Evolutionary conservation across 2,113 vertebrate genomes (phyloP).

Genomic region (Xiphias gladius): DNA sequence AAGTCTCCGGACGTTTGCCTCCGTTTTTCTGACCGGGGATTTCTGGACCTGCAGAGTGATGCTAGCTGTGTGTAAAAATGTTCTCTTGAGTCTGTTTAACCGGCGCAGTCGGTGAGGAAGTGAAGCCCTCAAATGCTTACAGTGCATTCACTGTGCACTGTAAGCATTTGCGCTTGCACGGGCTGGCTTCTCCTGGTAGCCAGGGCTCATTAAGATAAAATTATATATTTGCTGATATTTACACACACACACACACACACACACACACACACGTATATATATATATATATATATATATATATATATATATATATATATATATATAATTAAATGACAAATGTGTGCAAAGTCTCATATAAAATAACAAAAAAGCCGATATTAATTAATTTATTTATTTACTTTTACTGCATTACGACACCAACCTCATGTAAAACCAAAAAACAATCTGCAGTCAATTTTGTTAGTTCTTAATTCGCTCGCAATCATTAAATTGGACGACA

Average conservation of each 20-base stretch:
- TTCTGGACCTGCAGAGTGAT: background rate
- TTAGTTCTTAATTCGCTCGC: no score
- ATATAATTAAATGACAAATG: no score
- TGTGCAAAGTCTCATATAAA: no score
- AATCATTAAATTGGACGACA: no score
- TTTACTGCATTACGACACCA: background rate
- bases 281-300: no score
- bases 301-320: no score
- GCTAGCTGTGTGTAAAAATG: conserved; percentile 7
- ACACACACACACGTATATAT: no score
- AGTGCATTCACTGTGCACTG: background rate
- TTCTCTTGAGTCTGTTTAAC: conserved; percentile 25
- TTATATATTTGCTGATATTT: background rate
- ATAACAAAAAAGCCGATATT: no score
- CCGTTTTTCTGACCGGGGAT: conserved; percentile 8
- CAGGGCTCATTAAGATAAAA: background rate
- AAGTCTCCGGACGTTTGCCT: background rate
- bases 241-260: no score
- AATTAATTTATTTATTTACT: background rate
- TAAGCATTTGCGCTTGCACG: no score
- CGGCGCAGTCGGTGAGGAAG: background rate
- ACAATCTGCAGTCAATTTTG: no score
- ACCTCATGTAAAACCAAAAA: background rate
- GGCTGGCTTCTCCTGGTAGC: background rate
- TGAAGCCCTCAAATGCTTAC: background rate